Evolutionary conservation across 64 coral and sea anemone species (phyloP).

Genomic region (Montipora capricornis): DNA sequence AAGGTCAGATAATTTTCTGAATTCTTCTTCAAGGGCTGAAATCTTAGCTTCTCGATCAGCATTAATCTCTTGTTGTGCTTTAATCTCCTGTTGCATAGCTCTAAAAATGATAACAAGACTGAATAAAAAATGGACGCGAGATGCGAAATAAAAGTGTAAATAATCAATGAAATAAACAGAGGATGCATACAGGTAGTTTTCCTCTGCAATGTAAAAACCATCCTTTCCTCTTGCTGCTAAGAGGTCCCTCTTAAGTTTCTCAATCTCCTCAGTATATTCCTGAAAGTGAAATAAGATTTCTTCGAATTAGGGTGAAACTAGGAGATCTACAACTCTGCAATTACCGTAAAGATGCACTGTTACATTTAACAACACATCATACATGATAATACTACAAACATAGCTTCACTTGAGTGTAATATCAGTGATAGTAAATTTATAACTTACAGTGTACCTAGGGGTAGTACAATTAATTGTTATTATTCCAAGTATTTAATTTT

Average conservation of each 20-base stretch:
- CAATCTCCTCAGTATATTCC: slow-evolving; percentile 99
- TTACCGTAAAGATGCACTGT: too few species aligned
- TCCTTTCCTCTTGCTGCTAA: slow-evolving; percentile 92
- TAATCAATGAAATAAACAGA: too few species aligned
- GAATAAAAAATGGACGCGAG: not conserved
- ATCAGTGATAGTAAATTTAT: too few species aligned
- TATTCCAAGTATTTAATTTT: too few species aligned
- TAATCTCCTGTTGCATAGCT: slow-evolving; percentile 79
- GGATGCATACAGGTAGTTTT: slow-evolving; percentile 86
- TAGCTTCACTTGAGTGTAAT: too few species aligned
- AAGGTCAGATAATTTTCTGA: slow-evolving; percentile 79
- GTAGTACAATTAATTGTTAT: too few species aligned
- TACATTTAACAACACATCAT: too few species aligned
- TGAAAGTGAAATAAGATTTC: slow-evolving; percentile 17
- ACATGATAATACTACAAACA: too few species aligned
- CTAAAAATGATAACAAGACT: not conserved
- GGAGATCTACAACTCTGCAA: too few species aligned
- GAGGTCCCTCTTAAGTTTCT: slow-evolving; percentile 96
- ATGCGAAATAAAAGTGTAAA: too few species aligned
- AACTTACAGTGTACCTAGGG: too few species aligned
- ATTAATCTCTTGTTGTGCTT: slow-evolving; percentile 72
- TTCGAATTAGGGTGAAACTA: not conserved
- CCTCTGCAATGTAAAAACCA: slow-evolving; percentile 90
- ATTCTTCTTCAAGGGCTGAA: slow-evolving; percentile 62
- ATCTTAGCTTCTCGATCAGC: slow-evolving; percentile 77